Percentiles rank a stretch among this genome's conserved stretches.
Conservation (phyloP, 2,113 vertebrate species). For the Eolophus roseicapilla region DNA sequence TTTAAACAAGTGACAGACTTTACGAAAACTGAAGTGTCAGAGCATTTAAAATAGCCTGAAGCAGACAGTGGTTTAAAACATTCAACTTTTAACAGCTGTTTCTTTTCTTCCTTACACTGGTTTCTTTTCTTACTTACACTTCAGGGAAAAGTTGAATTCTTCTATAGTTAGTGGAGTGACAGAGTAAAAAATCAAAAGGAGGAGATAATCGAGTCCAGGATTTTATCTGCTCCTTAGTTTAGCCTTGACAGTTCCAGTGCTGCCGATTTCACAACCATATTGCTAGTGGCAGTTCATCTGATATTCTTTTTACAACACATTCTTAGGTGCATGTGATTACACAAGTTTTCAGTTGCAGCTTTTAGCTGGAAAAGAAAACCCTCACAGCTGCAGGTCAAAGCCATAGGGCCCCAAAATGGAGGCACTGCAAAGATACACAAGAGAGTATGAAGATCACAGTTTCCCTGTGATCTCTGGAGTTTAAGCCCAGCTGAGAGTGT, state of each 20-base stretch:
- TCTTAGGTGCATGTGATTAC: neutral
- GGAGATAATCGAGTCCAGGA: neutral
- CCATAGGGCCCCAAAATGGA: neutral
- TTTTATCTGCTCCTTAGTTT: neutral
- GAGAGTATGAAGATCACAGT: neutral
- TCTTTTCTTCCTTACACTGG: neutral
- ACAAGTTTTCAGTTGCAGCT: neutral
- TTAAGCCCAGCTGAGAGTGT: neutral
- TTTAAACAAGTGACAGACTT: neutral
- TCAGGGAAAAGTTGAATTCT: neutral
- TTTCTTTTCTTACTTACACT: neutral
- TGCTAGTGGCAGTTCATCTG: neutral
- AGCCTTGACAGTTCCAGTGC: neutral
- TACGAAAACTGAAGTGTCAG: neutral
- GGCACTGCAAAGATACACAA: neutral
- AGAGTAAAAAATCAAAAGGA: neutral
- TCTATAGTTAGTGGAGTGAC: neutral
- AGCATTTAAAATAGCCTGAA: neutral
- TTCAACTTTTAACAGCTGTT: slow-evolving; percentile 19
- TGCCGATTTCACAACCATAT: neutral
- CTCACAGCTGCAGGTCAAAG: neutral
- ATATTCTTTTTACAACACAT: neutral
- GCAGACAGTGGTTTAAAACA: slow-evolving; percentile 7
- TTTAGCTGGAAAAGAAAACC: neutral
- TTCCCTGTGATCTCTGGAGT: neutral